Base-by-base conservation (phyloP, 2,113 vertebrate genomes). In the Mohoua ochrocephala region DNA sequence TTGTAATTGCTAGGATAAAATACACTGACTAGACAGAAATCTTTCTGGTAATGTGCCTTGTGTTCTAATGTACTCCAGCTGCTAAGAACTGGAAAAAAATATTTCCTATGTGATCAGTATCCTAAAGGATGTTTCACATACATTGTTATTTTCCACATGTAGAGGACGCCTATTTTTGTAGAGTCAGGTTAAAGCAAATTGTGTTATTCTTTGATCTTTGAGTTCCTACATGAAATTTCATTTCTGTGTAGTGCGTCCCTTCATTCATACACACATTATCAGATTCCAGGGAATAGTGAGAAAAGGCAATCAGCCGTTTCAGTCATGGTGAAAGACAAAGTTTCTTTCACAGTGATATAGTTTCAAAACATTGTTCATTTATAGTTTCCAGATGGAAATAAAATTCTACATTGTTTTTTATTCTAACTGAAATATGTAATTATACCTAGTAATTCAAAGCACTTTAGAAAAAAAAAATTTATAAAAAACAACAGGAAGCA, bases 371-470 rank as follows among this genome's bases (percentile, higher is more conserved):
- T 86, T 60, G 49, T 92, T 94, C 61, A n/a, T 94, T 96, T 94
- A 96, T 97, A 94, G 49, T 85, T 88, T 96, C 79, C 97, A 96
- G 84, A 93, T 96, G 93, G 89, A 89, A 93, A 87, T 83, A 84
- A 84, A 92, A 87, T 73, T 91, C n/a, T 68, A 5, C 83, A 26
- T 86, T 90, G 7, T 61, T 91, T 96, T 96, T 95, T 64, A 77
- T 96, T 71, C 44, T 94, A 61, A 45, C 33, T 91, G 91, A 94
- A 90, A 92, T 91, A 79, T 54, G 30, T 94, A 82, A 92, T 94
- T 94, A 50, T 74, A 91, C 67, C 20, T 95, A 74, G 67, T 92
- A 94, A 94, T 94, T 61, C 49, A 86, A 83, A 95, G 49, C 78
- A 87, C 49, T 96, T 88, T 78, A 44, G 91, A 57, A 92, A 93